Evolutionary conservation across 1,140 invertebrate genomes (phyloP).

Genomic region (Drosophila biarmipes): DNA sequence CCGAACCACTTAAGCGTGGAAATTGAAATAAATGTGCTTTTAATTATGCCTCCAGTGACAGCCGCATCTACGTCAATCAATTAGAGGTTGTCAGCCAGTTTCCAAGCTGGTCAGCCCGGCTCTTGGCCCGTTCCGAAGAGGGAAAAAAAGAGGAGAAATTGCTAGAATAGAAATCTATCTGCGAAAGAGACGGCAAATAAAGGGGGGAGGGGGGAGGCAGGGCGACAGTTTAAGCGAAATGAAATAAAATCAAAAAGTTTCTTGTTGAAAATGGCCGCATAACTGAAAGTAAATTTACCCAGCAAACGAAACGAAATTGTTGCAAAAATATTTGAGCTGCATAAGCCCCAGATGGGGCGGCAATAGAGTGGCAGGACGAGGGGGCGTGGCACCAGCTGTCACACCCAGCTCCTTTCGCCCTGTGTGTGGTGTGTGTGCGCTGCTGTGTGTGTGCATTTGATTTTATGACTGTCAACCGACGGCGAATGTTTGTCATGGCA

Average conservation of each 20-base stretch:
- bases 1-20: conserved; percentile 59
- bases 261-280: conserved; percentile 68
- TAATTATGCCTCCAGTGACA: conserved; percentile 71
- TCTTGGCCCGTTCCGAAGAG: not conserved
- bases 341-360: conserved; percentile 43
- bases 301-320: conserved; percentile 76
- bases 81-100: conserved; percentile 39
- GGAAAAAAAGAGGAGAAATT: not conserved
- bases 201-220: not conserved
- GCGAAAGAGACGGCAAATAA: not conserved
- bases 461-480: conserved; percentile 79
- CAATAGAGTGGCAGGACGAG: not conserved
- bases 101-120: not conserved
- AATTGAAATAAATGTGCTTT: conserved; percentile 77
- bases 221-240: conserved; percentile 24
- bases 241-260: conserved; percentile 48
- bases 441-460: conserved; percentile 61
- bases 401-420: conserved; percentile 1
- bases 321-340: conserved; percentile 78
- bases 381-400: conserved; percentile 24
- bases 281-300: conserved; percentile 76
- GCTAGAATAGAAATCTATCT: conserved; percentile 7
- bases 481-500: conserved; percentile 75
- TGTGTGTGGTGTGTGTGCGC: conserved; percentile 9
- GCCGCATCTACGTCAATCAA: conserved; percentile 64